Base-by-base conservation (phyloP, 1,140 invertebrate genomes). In the Cephus cinctus region DNA sequence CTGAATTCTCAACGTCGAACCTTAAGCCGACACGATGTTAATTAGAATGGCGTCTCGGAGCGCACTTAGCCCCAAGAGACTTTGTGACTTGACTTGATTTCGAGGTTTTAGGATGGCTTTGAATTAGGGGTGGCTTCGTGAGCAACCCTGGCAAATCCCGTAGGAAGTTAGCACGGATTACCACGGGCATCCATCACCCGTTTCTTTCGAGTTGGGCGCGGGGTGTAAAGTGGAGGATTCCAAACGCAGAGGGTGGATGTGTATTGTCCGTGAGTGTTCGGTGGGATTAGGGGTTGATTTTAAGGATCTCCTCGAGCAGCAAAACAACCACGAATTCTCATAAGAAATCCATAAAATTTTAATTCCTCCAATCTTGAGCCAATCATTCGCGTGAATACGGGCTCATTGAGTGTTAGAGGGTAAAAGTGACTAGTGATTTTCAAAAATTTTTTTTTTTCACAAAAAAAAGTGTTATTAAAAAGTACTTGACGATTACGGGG, bases 11-110 rank as follows among this genome's bases (percentile, higher is more conserved):
- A 22, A 35, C 30, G 47, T 43, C 43, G 50, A 58, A 54, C 56
- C 56, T 56, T 65, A 65, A 69, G 64, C 56, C 56, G 61, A 69
- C 65, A 66, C 63, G 63, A 69, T 69, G 66, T 69, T 69, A 69
- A 69, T 69, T 69, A 69, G 66, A 64, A 55, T 47, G 40, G 34
- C 58, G 62, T 62, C 52, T 64, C 56, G 35, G 35, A n/a, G 51
- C 19, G 35, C 52, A 39, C 32, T 50, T 35, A 23, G 47, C 41
- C 41, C n/a, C 23, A 40, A 50, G 32, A 54, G 63, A 67, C 61
- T 67, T 59, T 61, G 59, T 53, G 63, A 67, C 55, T 63, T 63
- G 63, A 67, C 66, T 69, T 59, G 66, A 69, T 69, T 69, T 61
- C 61, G 55, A 66, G 61, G 61, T 67, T 69, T 67, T 68, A 64